phyloP scores from a whole-genome alignment of 2,888 invertebrate species.

The Diogma glabrata region DNA sequence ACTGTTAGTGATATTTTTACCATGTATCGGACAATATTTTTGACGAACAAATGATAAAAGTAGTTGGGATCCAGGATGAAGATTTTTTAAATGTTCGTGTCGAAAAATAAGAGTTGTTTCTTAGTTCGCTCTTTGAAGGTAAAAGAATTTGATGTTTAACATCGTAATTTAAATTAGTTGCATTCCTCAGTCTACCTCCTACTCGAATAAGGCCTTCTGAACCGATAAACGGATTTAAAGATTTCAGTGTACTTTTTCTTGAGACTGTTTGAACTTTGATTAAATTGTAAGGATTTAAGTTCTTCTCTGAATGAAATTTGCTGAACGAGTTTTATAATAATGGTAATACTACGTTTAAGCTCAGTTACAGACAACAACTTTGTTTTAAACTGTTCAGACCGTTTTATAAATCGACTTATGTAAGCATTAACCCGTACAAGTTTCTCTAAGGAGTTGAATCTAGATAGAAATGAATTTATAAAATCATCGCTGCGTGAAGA shows the following conservation, averaged over 20 bases:
- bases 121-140: neutral
- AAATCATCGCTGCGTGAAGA: neutral
- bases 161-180: neutral
- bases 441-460: neutral
- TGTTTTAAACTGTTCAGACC: neutral
- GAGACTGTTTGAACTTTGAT: no score
- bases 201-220: neutral
- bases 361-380: neutral
- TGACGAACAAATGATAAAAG: neutral
- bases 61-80: neutral
- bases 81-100: neutral
- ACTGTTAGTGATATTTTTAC: neutral
- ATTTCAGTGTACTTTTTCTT: neutral
- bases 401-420: neutral
- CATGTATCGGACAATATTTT: slow-evolving; percentile 4
- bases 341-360: neutral
- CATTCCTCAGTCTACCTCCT: neutral
- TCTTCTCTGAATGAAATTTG: neutral
- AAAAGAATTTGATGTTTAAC: neutral
- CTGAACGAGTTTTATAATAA: neutral
- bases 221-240: neutral
- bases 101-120: no score
- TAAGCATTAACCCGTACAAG: neutral
- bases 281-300: neutral
- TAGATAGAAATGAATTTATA: neutral